phyloP scores from a whole-genome alignment of 2,113 vertebrate genomes.

The human (Homo sapiens) region GRCh38 chr1:45083001-45083500 shows the following conservation, averaged over 20 bases:
- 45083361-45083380: too few species aligned
- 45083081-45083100: background rate
- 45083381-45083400: too few species aligned
- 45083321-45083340: too few species aligned
- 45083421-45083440: too few species aligned
- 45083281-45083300: too few species aligned
- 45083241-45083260: background rate
- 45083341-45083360: too few species aligned
- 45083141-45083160: background rate
- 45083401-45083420: too few species aligned
- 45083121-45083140: background rate
- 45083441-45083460: too few species aligned
- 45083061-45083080: background rate
- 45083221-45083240: background rate
- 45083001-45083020: background rate
- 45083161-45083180: background rate
- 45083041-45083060: background rate
- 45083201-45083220: constrained; percentile 12
- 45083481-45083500: too few species aligned
- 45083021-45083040: background rate
- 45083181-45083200: background rate
- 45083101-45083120: background rate
- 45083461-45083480: too few species aligned
- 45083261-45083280: too few species aligned
- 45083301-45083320: too few species aligned